Evolutionary conservation across 2,888 invertebrate genomes (phyloP).

Genomic region (Clusia tigrina): DNA sequence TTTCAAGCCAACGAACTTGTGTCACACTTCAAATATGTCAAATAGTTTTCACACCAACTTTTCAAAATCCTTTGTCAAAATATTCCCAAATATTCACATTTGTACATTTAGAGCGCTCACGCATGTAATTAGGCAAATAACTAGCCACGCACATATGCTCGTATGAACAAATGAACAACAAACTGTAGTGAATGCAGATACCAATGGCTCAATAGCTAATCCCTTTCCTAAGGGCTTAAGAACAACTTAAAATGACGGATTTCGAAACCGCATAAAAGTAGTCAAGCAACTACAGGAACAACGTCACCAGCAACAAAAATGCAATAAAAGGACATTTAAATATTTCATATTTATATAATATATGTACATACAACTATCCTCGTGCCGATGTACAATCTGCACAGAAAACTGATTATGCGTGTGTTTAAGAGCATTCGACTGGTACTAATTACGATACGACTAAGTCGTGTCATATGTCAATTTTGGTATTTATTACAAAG

Average conservation of each 20-base stretch:
- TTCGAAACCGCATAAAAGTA: background rate
- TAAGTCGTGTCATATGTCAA: constrained; percentile 27
- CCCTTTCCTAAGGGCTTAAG: constrained; percentile 8
- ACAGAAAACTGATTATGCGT: no score
- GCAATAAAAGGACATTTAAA: no score
- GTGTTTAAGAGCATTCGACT: background rate
- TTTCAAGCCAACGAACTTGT: constrained; percentile 10
- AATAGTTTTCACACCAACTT: background rate
- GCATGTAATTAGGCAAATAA: constrained; percentile 19
- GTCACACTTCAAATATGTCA: constrained; percentile 9
- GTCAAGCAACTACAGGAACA: no score
- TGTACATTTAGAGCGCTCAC: constrained; percentile 21
- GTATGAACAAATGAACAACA: background rate
- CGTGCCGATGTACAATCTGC: no score
- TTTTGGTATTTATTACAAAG: constrained; percentile 1
- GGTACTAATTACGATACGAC: constrained; percentile 4
- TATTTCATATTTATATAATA: no score
- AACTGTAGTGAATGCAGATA: no score
- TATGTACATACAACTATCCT: no score
- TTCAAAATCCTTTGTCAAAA: constrained; percentile 17
- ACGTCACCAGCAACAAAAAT: no score
- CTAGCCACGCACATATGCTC: background rate
- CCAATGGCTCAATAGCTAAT: background rate
- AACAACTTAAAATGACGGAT: background rate
- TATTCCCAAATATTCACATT: background rate